A percentile compares a stretch with the other conserved stretches of the same genome.
These are phyloP conservation scores for Procambarus virginalis DNA, from an alignment of 1,140 invertebrate species.

Conservation along the genomic window DNA sequence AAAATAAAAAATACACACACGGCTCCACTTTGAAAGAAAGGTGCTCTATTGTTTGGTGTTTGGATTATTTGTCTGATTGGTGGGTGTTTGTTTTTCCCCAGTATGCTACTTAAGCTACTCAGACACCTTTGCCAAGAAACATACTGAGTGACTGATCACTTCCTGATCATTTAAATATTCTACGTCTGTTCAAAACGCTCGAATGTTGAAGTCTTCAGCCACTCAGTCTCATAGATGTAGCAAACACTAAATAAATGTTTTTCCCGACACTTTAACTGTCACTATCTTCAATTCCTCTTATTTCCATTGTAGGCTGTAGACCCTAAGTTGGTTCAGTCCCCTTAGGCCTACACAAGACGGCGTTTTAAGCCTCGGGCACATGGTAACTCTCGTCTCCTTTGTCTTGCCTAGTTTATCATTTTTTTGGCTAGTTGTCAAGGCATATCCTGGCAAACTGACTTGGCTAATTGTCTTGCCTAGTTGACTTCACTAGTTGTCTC, in stretches of 20 bases:
- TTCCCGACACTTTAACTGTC: slow-evolving; percentile 36
- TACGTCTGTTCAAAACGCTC: background rate
- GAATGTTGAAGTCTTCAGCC: background rate
- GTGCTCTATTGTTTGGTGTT: slow-evolving; percentile 20
- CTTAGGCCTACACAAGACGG: slow-evolving; percentile 58
- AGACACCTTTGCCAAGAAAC: slow-evolving; percentile 49
- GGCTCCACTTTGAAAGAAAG: slow-evolving; percentile 35
- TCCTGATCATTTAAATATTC: background rate
- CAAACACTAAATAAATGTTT: slow-evolving; percentile 32
- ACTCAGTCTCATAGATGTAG: slow-evolving; percentile 37
- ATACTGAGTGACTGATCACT: slow-evolving; percentile 22
- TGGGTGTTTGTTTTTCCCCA: slow-evolving; percentile 18
- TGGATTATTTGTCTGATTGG: slow-evolving; percentile 19
- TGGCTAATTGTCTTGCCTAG: slow-evolving; percentile 34
- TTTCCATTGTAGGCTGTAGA: slow-evolving; percentile 68
- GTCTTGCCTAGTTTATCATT: slow-evolving; percentile 21
- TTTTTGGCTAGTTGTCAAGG: too few relatives aligned
- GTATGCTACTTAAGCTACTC: slow-evolving; percentile 35
- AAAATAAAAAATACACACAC: background rate
- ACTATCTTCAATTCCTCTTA: slow-evolving; percentile 52
- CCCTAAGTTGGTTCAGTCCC: slow-evolving; percentile 68
- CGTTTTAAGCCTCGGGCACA: slow-evolving; percentile 54
- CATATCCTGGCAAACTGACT: too few relatives aligned
- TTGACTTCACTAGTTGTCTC: slow-evolving; percentile 35
- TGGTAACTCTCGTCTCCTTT: slow-evolving; percentile 40